Base-by-base conservation (phyloP, 2,797 vertebrate genomes). In the Harpia harpyja region DNA sequence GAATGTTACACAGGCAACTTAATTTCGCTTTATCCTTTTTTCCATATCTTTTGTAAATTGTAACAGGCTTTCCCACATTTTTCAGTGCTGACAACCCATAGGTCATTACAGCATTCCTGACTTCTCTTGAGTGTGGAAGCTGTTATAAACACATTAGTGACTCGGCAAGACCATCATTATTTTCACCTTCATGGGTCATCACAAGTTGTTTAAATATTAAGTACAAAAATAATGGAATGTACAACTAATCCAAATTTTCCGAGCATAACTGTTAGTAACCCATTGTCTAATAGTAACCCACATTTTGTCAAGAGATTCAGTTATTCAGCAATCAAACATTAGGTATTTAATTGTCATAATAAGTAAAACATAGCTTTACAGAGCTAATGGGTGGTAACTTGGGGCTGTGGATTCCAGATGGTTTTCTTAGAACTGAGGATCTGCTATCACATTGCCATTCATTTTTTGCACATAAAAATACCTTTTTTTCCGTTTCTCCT, bases 401-500 rank as follows among this genome's bases (percentile, higher is more conserved):
- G 16, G 2, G 10, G 7, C 5, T 89, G n/a, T 48, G 8, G 19
- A 54, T 57, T 88, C 41, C 46, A 41, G 18, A 53, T 43, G 12
- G 6, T 1, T 9, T 39, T 73, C 37, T 39, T 32, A 39, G 14
- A 7, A 32, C 2, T 32, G 16, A 73, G 10, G 8, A 14, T 30
- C 23, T 76, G 14, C 46, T 41, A 70, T 44, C 4, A 30, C 25
- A 35, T 17, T 64, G 13, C 4, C 1, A 8, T 44, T 64, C 3
- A 5, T 10, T 57, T 72, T 53, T 73, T 43, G 8, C 33, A 57
- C 4, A 25, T 13, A 24, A 41, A 86, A 89, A 35, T 51, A 30
- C 2, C 2, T 14, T 24, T 32, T 15, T 2, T 0, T 0, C 1
- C 3, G 9, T 1, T 5, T 5, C 7, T 24, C 4, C 7, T 57